These are phyloP conservation scores for Rhamphomyia laevipes DNA, from an alignment of 2,888 invertebrate genomes.

Conservation along the genomic window DNA sequence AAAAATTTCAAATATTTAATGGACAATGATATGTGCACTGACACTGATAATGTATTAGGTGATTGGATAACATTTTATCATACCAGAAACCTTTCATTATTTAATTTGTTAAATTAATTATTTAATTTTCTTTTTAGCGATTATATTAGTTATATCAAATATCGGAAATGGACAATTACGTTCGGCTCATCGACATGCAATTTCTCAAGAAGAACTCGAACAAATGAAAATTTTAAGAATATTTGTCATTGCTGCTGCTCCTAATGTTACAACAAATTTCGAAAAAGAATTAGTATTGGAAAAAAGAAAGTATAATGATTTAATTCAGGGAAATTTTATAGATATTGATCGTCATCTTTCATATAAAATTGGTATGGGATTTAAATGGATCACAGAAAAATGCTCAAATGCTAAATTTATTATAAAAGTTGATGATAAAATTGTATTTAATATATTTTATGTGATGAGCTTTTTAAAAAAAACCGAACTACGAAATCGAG, in stretches of 20 bases:
- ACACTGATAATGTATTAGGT: constrained; percentile 27
- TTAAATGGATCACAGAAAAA: constrained; percentile 56
- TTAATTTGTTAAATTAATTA: too few relatives aligned
- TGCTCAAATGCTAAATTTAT: constrained; percentile 52
- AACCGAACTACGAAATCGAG: constrained; percentile 18
- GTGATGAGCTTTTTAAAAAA: constrained; percentile 39
- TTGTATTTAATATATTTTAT: constrained; percentile 55
- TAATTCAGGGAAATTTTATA: constrained; percentile 62
- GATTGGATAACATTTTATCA: not conserved
- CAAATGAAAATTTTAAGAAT: constrained; percentile 49
- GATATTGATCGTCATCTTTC: constrained; percentile 71
- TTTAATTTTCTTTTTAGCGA: constrained; percentile 20
- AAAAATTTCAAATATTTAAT: constrained; percentile 26
- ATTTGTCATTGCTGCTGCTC: constrained; percentile 55
- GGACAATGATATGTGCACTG: constrained; percentile 25
- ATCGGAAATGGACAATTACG: constrained; percentile 58
- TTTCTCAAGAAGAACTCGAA: constrained; percentile 45
- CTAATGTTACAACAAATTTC: constrained; percentile 41
- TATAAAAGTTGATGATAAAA: constrained; percentile 75
- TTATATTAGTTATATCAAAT: constrained; percentile 62
- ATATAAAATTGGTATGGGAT: constrained; percentile 70
- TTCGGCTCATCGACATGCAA: constrained; percentile 56
- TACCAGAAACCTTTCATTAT: too few relatives aligned
- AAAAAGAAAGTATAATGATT: constrained; percentile 49
- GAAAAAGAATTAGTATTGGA: constrained; percentile 52